Evolutionary conservation across 2,113 vertebrate species (phyloP), one percentile per base, ranked within the genome.

Genomic region (Antigone vipio): DNA sequence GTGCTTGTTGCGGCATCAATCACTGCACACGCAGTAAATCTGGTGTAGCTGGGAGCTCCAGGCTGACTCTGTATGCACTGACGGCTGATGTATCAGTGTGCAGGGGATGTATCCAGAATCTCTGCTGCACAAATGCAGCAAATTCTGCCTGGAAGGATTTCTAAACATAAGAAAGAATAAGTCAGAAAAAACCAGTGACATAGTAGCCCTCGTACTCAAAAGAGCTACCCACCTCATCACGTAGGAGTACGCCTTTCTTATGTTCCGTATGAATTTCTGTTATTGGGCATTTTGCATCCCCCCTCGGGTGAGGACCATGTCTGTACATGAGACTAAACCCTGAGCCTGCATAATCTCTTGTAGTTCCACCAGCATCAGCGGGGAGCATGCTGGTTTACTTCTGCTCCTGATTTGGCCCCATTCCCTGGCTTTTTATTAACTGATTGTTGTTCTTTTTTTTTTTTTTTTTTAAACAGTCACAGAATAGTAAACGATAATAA

Each of bases 401-500:
- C 52, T 75, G 26, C 44, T 89, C 20, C n/a, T 75, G 76, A 72
- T 81, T 74, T 64, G 52, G 42, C 44, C 56, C 15, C 5, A 2
- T 75, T 89, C 47, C 35, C 30, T 92, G 42, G 4, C 22, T 83
- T 89, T 77, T 84, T 81, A 60, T 84, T 92, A 78, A 84, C 20
- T 38, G 29, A 71, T 83, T 88, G 5, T n/a, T 55, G 1, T 26
- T 59, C 2, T 0, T 3, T 8, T 66, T 32, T 16, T 40, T 49
- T 72, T 49, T 74, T 62, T 89, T n/a, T 55, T 58, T 80, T 34
- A 7, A 71, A 49, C 71, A 76, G 34, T 77, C 52, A 71, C 15
- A 67, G 76, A 77, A 84, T 80, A 81, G 55, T 81, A 92, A 95
- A 87, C 22, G 29, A 19, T 95, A 86, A 74, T 92, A 96, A 90